Evolutionary conservation across 1,140 invertebrate species (phyloP).

Genomic region (Acromyrmex heyeri): DNA sequence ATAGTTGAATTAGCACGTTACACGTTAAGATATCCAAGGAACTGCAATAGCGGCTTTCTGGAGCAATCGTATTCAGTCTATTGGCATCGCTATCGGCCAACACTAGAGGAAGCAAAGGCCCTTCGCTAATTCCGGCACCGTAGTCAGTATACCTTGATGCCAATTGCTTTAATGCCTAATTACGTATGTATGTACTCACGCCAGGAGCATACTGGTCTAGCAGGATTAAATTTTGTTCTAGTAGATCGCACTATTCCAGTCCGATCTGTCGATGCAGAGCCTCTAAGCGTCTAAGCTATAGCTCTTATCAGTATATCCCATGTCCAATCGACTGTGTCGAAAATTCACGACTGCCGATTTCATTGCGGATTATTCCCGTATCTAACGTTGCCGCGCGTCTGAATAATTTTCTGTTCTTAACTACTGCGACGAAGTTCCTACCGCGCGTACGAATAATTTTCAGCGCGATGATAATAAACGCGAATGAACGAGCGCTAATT

Average conservation of each 20-base stretch:
- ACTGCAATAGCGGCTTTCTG: constrained; percentile 31
- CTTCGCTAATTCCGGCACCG: constrained; percentile 38
- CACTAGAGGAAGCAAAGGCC: constrained; percentile 31
- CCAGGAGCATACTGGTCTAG: background rate
- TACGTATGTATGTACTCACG: constrained; percentile 61
- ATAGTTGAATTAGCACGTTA: constrained; percentile 24
- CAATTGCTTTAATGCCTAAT: constrained; percentile 68
- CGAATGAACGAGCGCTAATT: background rate
- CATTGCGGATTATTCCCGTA: constrained; percentile 51
- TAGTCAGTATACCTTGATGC: constrained; percentile 33
- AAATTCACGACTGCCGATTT: constrained; percentile 62
- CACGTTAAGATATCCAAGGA: background rate
- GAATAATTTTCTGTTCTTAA: constrained; percentile 1
- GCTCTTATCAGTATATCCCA: constrained; percentile 53
- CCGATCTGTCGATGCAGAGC: constrained; percentile 19
- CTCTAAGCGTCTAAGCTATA: constrained; percentile 35
- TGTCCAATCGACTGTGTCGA: constrained; percentile 44
- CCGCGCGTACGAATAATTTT: background rate
- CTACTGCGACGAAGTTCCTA: background rate
- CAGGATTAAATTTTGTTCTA: constrained; percentile 59
- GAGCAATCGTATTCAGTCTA: constrained; percentile 21
- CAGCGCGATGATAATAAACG: background rate
- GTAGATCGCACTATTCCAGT: constrained; percentile 45
- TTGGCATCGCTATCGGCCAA: constrained; percentile 18
- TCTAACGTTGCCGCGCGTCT: background rate